phyloP scores from a whole-genome alignment of 1,140 invertebrate species.

The Zaprionus africanus region DNA sequence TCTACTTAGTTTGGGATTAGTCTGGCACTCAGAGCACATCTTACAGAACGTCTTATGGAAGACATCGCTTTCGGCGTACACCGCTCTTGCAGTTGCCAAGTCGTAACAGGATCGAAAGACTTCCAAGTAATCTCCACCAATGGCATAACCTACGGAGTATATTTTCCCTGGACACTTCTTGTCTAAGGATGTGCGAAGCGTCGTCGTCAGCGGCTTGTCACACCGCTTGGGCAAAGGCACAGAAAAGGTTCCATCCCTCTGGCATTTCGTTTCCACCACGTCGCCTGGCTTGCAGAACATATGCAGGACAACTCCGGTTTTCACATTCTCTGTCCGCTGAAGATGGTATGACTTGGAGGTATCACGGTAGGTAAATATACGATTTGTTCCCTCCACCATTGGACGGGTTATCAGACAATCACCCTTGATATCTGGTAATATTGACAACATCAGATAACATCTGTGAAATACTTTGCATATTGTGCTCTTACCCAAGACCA shows the following conservation, averaged over 20 bases:
- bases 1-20: neutral
- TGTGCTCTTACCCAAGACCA: neutral
- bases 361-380: constrained; percentile 60
- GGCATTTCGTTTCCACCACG: constrained; percentile 44
- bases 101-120: constrained; percentile 64
- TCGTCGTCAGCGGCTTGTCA: constrained; percentile 43
- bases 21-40: neutral
- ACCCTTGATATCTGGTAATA: neutral
- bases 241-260: constrained; percentile 37
- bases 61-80: constrained; percentile 61
- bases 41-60: constrained; percentile 62
- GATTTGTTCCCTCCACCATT: constrained; percentile 55
- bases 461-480: neutral
- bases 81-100: constrained; percentile 7
- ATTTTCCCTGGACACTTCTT: constrained; percentile 26
- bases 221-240: constrained; percentile 40
- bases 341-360: constrained; percentile 38
- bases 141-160: constrained; percentile 54
- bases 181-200: neutral
- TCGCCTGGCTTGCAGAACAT: constrained; percentile 48
- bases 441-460: neutral
- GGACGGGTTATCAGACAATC: constrained; percentile 30
- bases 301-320: constrained; percentile 31
- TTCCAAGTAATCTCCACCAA: constrained; percentile 41
- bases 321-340: constrained; percentile 50